Conservation (phyloP, 2,797 vertebrate species). For the Poliocrania exsul region DNA sequence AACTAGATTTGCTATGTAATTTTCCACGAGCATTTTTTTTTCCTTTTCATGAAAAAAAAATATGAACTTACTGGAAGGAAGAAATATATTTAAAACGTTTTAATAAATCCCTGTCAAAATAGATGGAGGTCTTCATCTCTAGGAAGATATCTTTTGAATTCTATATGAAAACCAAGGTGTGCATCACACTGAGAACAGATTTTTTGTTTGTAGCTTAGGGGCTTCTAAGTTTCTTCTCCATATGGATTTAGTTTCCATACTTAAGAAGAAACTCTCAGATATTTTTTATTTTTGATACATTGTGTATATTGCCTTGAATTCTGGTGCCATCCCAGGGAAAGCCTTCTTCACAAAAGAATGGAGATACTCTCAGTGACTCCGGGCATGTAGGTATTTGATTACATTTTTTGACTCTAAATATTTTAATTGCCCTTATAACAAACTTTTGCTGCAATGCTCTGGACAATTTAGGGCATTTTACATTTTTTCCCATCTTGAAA, state of each 20-base stretch:
- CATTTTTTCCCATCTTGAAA: background rate
- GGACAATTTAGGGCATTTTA: background rate
- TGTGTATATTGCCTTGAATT: background rate
- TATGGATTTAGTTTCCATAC: background rate
- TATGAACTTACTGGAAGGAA: background rate
- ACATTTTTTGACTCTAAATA: background rate
- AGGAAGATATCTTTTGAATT: background rate
- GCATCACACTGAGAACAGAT: background rate
- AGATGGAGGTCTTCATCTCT: background rate
- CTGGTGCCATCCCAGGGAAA: background rate
- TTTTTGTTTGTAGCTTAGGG: background rate
- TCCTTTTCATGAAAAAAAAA: background rate
- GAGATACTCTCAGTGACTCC: background rate
- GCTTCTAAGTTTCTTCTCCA: background rate
- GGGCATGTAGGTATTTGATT: background rate
- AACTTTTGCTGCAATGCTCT: background rate
- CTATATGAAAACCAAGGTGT: background rate
- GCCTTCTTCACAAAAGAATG: background rate
- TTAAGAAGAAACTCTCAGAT: background rate
- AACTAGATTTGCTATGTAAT: background rate
- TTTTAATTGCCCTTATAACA: background rate
- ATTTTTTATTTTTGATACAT: background rate
- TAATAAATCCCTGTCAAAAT: background rate
- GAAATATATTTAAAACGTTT: background rate
- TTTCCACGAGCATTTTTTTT: background rate